Conservation (phyloP, 2,797 vertebrate genomes). For the Sebastes diploproa region DNA sequence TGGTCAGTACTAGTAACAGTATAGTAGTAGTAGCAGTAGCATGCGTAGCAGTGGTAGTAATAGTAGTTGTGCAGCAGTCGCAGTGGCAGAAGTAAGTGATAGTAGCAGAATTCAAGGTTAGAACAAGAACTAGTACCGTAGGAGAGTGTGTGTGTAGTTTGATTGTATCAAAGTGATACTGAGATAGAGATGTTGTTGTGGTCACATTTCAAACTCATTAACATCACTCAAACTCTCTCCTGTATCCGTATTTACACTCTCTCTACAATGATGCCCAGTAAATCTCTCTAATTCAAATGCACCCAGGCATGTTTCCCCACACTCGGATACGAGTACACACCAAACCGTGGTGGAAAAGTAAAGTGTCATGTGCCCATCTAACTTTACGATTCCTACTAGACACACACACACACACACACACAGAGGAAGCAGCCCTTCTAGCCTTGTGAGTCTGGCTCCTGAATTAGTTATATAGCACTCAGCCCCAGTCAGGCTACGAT, state of each 20-base stretch:
- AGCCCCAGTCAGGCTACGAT: conserved; percentile 40
- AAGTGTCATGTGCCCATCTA: conserved; percentile 14
- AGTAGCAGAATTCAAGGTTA: not conserved
- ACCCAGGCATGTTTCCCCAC: not conserved
- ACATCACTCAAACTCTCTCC: conserved; percentile 13
- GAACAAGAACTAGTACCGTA: not conserved
- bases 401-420: not conserved
- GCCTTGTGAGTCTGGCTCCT: conserved; percentile 59
- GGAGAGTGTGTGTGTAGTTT: conserved; percentile 3
- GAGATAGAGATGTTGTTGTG: conserved; percentile 20
- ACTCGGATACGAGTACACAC: not conserved
- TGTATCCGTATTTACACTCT: conserved; percentile 14
- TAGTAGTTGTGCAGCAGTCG: not conserved
- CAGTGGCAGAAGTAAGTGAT: not conserved
- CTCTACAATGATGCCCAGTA: not conserved
- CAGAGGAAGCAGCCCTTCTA: conserved; percentile 41
- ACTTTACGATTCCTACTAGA: not conserved
- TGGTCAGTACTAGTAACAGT: not conserved
- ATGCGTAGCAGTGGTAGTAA: not conserved
- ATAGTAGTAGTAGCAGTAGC: not conserved
- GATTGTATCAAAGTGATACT: conserved; percentile 43
- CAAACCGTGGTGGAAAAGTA: not conserved
- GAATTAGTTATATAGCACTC: conserved; percentile 73
- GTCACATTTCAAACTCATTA: conserved; percentile 46
- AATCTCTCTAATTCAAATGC: not conserved